These are phyloP conservation scores for Rhodophaea formosa DNA, from an alignment of 2,888 invertebrate species.

Conservation along the genomic window DNA sequence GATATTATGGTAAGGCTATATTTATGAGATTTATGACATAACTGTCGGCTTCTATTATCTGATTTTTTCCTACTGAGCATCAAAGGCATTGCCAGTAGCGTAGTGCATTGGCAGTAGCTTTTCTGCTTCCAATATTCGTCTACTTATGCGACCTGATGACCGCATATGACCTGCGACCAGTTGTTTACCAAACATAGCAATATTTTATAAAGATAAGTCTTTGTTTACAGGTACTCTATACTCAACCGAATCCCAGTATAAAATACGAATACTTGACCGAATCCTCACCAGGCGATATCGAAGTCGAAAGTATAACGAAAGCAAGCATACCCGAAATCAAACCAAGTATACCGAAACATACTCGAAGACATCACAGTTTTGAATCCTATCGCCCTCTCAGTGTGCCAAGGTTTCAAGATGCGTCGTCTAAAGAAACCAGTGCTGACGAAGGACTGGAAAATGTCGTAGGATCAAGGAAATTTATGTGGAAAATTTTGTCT, in stretches of 20 bases:
- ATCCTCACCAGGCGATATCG: conserved; percentile 69
- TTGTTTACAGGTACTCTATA: conserved; percentile 86
- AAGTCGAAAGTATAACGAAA: conserved; percentile 50
- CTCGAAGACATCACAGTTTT: conserved; percentile 58
- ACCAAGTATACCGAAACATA: conserved; percentile 57
- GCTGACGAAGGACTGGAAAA: conserved; percentile 55
- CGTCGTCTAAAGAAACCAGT: conserved; percentile 41
- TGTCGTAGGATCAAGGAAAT: conserved; percentile 73
- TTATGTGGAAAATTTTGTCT: conserved; percentile 89
- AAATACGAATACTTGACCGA: conserved; percentile 94
- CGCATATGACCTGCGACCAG: too few relatives aligned
- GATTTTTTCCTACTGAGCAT: too few relatives aligned
- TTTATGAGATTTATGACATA: too few relatives aligned
- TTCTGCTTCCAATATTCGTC: too few relatives aligned
- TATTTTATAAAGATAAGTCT: background rate
- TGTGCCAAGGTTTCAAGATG: conserved; percentile 42
- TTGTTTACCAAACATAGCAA: too few relatives aligned
- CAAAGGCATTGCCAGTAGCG: too few relatives aligned
- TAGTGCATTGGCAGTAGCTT: too few relatives aligned
- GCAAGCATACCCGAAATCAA: conserved; percentile 42
- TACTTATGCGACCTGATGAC: too few relatives aligned
- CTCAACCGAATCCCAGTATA: conserved; percentile 92
- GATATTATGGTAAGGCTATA: conserved; percentile 87
- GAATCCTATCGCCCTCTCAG: conserved; percentile 44
- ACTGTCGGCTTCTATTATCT: too few relatives aligned